These are phyloP conservation scores for Watsonalla cultraria DNA, from an alignment of 2,888 invertebrate species.

Conservation along the genomic window DNA sequence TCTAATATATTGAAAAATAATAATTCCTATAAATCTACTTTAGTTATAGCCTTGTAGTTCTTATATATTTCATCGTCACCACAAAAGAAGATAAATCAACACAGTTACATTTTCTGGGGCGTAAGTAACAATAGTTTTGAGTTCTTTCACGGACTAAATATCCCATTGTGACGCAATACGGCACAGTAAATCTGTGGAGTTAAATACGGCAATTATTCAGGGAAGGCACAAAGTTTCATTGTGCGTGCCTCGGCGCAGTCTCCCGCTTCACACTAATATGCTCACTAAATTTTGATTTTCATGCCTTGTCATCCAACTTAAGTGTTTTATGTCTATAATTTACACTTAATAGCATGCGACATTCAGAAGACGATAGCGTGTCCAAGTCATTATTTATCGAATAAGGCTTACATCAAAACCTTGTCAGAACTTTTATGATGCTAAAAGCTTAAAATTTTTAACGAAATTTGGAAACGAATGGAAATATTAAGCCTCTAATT, in stretches of 20 bases:
- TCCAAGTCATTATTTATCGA: constrained; percentile 23
- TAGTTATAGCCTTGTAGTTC: not conserved
- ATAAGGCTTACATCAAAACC: constrained; percentile 13
- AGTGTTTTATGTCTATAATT: constrained; percentile 52
- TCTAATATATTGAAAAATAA: too few relatives aligned
- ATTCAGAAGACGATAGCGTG: constrained; percentile 32
- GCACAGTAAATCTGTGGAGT: constrained; percentile 53
- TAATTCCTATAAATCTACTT: too few relatives aligned
- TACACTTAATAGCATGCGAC: constrained; percentile 48
- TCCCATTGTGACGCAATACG: constrained; percentile 50
- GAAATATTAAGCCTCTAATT: constrained; percentile 36
- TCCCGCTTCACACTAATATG: constrained; percentile 44
- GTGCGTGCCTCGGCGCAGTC: constrained; percentile 45
- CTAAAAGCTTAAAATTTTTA: constrained; percentile 5
- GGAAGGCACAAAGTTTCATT: constrained; percentile 60
- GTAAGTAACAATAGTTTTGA: constrained; percentile 46
- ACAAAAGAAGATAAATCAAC: constrained; percentile 8
- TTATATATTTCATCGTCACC: not conserved
- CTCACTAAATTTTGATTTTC: constrained; percentile 67
- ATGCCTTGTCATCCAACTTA: constrained; percentile 67
- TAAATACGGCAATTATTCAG: constrained; percentile 72
- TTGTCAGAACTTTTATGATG: constrained; percentile 15
- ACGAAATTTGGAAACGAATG: constrained; percentile 9
- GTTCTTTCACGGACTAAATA: constrained; percentile 55
- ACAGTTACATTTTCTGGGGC: constrained; percentile 9